Conservation (phyloP, 2,797 vertebrate genomes). For the Microctenopoma stevenorrisi region DNA sequence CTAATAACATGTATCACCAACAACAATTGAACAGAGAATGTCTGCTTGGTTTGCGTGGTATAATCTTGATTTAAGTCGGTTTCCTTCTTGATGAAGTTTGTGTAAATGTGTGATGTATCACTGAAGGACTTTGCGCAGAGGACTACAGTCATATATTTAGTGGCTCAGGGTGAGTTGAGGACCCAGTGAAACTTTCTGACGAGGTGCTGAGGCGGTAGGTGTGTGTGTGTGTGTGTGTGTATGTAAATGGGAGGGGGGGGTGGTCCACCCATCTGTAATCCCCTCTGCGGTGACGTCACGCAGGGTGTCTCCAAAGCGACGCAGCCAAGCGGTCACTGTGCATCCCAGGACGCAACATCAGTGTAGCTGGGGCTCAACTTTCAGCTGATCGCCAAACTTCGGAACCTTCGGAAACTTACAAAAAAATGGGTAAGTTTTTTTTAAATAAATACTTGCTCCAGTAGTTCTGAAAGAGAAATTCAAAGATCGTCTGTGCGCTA, state of each 20-base stretch:
- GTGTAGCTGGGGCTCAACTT: conserved; percentile 63
- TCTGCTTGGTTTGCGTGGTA: background rate
- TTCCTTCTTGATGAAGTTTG: background rate
- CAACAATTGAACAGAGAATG: background rate
- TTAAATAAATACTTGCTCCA: background rate
- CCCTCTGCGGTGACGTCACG: conserved; percentile 78
- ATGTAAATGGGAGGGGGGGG: background rate
- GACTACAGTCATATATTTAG: conserved; percentile 3
- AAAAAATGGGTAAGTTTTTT: conserved; percentile 76
- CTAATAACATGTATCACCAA: conserved; percentile 7
- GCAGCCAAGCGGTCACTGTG: conserved; percentile 68
- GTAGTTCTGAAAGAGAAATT: too few relatives aligned
- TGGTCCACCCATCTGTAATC: conserved; percentile 69
- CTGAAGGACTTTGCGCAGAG: conserved; percentile 22
- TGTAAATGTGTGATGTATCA: background rate
- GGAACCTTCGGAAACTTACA: conserved; percentile 56
- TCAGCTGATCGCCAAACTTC: conserved; percentile 54
- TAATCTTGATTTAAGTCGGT: background rate
- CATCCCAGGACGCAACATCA: conserved; percentile 75
- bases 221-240: too few relatives aligned
- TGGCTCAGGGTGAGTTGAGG: conserved; percentile 3
- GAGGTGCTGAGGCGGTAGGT: conserved; percentile 3
- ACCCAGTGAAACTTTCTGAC: conserved; percentile 27
- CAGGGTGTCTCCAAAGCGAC: conserved; percentile 69
- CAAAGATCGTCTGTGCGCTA: background rate